Evolutionary conservation across 2,888 invertebrate species (phyloP), one percentile per base, ranked within the genome.

Genomic region (Andrena haemorrhoa): DNA sequence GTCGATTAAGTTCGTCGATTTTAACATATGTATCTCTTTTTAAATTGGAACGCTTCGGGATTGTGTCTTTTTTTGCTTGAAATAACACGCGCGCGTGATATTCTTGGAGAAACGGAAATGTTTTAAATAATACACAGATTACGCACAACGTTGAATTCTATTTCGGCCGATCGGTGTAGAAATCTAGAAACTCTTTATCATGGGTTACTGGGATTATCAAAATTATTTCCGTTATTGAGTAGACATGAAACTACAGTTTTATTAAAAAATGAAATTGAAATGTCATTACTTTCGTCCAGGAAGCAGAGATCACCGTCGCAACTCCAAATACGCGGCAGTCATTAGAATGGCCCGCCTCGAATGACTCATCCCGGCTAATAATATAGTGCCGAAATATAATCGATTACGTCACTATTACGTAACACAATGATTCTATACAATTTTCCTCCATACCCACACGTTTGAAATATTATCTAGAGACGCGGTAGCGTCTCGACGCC

Each of bases 331-430:
- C 26, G 68, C 49, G n/a, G 20, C 41, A 64, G 69, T 75, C 64
- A 49, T 69, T 79, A 64, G 56, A 75, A 75, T 64, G 49, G 58
- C 56, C 56, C 20, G 33, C 29, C n/a, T 49, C 33, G 63, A 23
- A 69, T 79, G 65, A 79, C 58, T 79, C 79, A 76, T 53, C 10
- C 51, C 23, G 33, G 51, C 78, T 79, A 78, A 79, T 79, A 66
- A 79, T 79, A 78, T 61, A 65, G 35, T 41, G 20, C 79, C 49
- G 71, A 78, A 78, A 66, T 78, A 77, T 78, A 78, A 79, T 78
- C 65, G 71, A 78, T 71, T 79, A 35, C 78, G 20, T 79, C 79
- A 78, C 65, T 26, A 20, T 79, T 78, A 65, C 26, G 26, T 61
- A 79, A 79, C 26, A 12, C n/a, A 58, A 33, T 65, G 8, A 41